A percentile compares a stretch with the other conserved stretches of the same genome.
phyloP scores from a whole-genome alignment of 2,888 invertebrate species.

The Marasmarcha lunaedactyla region DNA sequence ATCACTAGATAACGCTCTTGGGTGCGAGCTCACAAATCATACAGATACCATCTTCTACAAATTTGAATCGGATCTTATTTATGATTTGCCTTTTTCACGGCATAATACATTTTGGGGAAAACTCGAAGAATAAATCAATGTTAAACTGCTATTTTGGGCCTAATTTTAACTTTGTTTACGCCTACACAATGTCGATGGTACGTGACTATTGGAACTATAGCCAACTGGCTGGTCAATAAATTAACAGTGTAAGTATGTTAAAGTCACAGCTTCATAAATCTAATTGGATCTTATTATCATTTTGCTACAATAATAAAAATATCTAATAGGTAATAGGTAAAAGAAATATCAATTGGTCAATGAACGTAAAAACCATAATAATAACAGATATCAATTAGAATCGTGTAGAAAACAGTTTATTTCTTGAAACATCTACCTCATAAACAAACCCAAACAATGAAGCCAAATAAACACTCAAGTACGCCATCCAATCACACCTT shows the following conservation, averaged over 20 bases:
- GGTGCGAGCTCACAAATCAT: constrained; percentile 69
- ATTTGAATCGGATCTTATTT: constrained; percentile 72
- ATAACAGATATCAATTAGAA: constrained; percentile 66
- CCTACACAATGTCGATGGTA: neutral
- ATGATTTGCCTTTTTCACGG: constrained; percentile 71
- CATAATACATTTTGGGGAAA: constrained; percentile 56
- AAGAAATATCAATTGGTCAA: too few species aligned
- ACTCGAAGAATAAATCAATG: constrained; percentile 60
- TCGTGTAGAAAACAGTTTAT: constrained; percentile 62
- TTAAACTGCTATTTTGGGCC: constrained; percentile 56
- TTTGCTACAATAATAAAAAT: too few species aligned
- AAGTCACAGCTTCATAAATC: too few species aligned
- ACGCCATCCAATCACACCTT: constrained; percentile 71
- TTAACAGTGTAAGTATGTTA: too few species aligned
- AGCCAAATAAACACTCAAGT: constrained; percentile 68
- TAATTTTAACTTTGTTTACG: constrained; percentile 39
- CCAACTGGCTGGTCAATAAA: too few species aligned
- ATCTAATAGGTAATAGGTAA: too few species aligned
- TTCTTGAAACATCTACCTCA: constrained; percentile 69
- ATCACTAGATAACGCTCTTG: constrained; percentile 64
- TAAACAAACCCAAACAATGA: constrained; percentile 71
- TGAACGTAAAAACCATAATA: constrained; percentile 29
- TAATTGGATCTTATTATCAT: too few species aligned
- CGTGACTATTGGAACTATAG: too few species aligned
- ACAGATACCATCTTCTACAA: constrained; percentile 70